Conservation (phyloP, 2,113 vertebrate genomes). For the Calyptomena viridis region DNA sequence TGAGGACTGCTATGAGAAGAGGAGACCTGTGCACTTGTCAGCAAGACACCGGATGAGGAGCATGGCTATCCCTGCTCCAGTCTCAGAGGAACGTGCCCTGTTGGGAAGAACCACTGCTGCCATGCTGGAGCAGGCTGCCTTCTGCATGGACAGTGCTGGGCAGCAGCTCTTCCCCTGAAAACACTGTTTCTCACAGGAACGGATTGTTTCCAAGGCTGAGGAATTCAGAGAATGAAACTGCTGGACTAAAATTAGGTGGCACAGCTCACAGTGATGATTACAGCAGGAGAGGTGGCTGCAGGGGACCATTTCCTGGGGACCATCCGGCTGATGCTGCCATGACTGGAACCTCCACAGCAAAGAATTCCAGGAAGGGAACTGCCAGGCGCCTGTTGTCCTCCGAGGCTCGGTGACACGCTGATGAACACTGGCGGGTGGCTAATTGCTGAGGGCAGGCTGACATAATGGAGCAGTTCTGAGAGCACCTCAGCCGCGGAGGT, state of each 20-base stretch:
- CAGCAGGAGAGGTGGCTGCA: neutral
- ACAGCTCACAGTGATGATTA: neutral
- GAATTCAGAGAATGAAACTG: neutral
- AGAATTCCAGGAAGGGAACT: rapidly evolving
- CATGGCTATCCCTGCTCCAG: rapidly evolving
- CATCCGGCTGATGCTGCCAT: rapidly evolving
- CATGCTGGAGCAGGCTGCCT: neutral
- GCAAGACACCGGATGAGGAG: rapidly evolving
- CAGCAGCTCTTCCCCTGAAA: neutral
- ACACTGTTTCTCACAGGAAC: neutral
- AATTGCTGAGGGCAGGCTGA: neutral
- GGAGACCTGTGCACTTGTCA: neutral
- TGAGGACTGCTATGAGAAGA: neutral
- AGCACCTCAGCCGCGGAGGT: neutral
- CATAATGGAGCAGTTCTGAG: neutral
- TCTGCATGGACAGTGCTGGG: neutral
- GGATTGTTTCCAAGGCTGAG: neutral
- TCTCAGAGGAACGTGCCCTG: rapidly evolving
- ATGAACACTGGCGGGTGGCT: neutral
- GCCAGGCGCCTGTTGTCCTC: neutral
- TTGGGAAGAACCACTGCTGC: neutral
- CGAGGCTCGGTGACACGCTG: neutral
- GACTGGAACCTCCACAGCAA: no score
- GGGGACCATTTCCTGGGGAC: neutral
- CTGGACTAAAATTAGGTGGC: neutral